Evolutionary conservation across 2,113 vertebrate species (phyloP).

Genomic region (Semnornis frantzii): DNA sequence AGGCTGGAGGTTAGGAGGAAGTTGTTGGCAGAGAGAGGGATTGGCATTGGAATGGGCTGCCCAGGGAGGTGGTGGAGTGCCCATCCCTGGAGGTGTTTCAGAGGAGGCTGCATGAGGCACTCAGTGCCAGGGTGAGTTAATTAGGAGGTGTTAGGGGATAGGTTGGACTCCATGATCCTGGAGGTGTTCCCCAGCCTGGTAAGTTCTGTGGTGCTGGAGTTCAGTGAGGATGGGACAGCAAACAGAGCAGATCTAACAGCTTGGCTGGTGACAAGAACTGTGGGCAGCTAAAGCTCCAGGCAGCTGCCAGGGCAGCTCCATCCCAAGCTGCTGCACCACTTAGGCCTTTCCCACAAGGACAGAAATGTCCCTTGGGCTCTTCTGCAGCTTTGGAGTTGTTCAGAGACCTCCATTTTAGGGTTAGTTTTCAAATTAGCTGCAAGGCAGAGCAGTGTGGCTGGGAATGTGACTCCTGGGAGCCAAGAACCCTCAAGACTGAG

Average conservation of each 20-base stretch:
- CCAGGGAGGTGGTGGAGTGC: too few relatives aligned
- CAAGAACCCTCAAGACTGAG: background rate
- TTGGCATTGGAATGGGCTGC: too few relatives aligned
- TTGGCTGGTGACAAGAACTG: background rate
- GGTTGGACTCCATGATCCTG: too few relatives aligned
- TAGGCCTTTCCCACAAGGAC: background rate
- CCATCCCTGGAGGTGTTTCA: too few relatives aligned
- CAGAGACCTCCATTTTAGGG: background rate
- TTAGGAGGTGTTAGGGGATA: too few relatives aligned
- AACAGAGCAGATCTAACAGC: rapidly evolving
- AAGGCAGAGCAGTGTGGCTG: rapidly evolving
- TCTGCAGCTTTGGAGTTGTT: background rate
- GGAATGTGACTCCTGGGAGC: background rate
- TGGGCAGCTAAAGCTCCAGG: background rate
- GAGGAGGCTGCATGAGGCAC: too few relatives aligned
- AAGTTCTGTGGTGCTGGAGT: background rate
- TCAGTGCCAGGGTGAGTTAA: too few relatives aligned
- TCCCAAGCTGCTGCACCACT: background rate
- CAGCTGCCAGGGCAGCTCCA: background rate
- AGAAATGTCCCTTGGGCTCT: background rate
- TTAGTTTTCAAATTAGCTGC: background rate
- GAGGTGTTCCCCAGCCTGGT: too few relatives aligned
- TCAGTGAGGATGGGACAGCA: background rate
- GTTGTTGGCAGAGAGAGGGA: too few relatives aligned
- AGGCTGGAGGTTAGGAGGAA: too few relatives aligned